Evolutionary conservation across 2,888 invertebrate species (phyloP).

Genomic region (Ptilodon capucinus): DNA sequence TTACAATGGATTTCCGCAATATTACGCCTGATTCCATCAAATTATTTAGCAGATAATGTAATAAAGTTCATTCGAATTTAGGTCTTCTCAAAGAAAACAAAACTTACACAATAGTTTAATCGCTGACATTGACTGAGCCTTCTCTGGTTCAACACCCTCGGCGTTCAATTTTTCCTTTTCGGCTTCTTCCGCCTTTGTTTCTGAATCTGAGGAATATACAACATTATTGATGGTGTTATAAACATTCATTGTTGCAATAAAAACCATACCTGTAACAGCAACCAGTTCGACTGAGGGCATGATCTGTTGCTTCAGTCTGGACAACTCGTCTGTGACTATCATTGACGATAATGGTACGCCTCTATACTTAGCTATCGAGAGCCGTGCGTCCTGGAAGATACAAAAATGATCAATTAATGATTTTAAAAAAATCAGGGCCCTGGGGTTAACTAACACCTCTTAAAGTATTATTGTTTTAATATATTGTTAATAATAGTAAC

Average conservation of each 20-base stretch:
- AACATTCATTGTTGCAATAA: not conserved
- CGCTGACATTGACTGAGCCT: constrained; percentile 40
- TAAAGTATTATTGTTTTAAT: too few species aligned
- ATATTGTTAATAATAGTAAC: too few species aligned
- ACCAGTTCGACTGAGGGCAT: constrained; percentile 62
- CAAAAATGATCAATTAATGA: not conserved
- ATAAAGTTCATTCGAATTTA: too few species aligned
- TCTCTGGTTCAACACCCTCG: constrained; percentile 30
- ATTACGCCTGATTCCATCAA: too few species aligned
- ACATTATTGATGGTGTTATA: not conserved
- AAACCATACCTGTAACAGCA: constrained; percentile 47
- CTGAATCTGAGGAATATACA: constrained; percentile 7
- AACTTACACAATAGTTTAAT: constrained; percentile 60
- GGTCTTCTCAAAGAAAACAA: not conserved
- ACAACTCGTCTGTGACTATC: constrained; percentile 60
- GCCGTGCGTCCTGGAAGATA: constrained; percentile 54
- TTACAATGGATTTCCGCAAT: too few species aligned
- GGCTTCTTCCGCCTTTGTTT: constrained; percentile 49
- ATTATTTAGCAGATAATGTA: not conserved
- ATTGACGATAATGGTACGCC: constrained; percentile 55
- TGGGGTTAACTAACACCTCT: too few species aligned
- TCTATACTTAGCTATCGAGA: constrained; percentile 61
- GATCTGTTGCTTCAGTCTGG: constrained; percentile 59
- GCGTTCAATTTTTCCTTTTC: constrained; percentile 60
- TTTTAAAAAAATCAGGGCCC: too few species aligned